Evolutionary conservation across 2,888 invertebrate genomes (phyloP).

Genomic region (Lasioglossum leucozonium): DNA sequence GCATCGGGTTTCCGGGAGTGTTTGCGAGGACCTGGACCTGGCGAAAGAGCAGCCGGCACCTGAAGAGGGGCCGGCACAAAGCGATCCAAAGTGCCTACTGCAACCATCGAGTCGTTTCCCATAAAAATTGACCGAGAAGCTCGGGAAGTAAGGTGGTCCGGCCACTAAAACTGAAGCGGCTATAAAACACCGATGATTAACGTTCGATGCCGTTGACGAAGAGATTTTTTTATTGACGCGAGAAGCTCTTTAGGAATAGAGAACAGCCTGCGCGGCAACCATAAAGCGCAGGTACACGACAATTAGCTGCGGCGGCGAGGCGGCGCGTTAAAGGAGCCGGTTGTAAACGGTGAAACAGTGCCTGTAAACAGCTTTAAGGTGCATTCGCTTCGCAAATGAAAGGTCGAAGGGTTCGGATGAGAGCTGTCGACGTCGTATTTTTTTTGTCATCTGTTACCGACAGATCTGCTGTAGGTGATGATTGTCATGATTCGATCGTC

Average conservation of each 20-base stretch:
- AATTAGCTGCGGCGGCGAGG: slow-evolving; percentile 24
- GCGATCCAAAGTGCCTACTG: background rate
- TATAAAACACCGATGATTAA: background rate
- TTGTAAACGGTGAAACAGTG: background rate
- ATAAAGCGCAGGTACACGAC: slow-evolving; percentile 35
- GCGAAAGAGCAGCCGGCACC: background rate
- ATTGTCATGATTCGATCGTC: too few relatives aligned
- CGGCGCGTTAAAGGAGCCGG: background rate
- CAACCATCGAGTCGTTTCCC: background rate
- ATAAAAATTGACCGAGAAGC: background rate
- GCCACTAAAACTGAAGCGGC: background rate
- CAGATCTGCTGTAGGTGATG: too few relatives aligned
- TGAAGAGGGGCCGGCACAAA: background rate
- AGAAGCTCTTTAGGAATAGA: background rate
- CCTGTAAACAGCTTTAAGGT: background rate
- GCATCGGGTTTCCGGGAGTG: background rate
- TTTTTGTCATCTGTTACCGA: too few relatives aligned
- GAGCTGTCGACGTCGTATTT: too few relatives aligned
- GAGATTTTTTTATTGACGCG: background rate
- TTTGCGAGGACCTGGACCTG: background rate
- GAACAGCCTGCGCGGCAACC: background rate
- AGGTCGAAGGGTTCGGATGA: background rate
- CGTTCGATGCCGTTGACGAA: background rate
- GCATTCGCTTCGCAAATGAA: background rate
- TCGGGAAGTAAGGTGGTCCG: background rate